Conservation (phyloP, 92 coral and sea anemone species). For the Parazoanthus atlanticus region DNA sequence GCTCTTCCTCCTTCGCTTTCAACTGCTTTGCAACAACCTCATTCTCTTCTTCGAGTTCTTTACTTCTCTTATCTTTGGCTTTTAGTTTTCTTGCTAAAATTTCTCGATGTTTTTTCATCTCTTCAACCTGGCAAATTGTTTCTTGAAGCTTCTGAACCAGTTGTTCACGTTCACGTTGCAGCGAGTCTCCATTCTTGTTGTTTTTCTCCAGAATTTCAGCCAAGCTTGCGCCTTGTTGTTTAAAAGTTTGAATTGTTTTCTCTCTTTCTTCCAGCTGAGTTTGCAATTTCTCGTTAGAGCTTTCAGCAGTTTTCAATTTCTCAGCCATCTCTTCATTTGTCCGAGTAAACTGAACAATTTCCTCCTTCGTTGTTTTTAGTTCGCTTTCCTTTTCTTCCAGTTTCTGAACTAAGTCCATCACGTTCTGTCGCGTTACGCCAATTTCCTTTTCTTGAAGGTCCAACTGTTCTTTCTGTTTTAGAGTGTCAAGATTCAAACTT, state of each 20-base stretch:
- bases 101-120: constrained; percentile 89
- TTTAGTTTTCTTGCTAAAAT: constrained; percentile 85
- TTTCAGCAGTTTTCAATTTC: constrained; percentile 60
- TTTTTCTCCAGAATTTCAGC: constrained; percentile 88
- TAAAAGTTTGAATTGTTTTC: constrained; percentile 73
- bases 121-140: constrained; percentile 76
- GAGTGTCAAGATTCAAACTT: constrained; percentile 55
- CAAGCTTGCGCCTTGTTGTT: constrained; percentile 86
- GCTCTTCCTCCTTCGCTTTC: constrained; percentile 78
- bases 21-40: constrained; percentile 23
- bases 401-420: constrained; percentile 60
- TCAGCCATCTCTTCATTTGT: constrained; percentile 57
- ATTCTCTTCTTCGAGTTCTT: constrained; percentile 76
- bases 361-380: constrained; percentile 48
- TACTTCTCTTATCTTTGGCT: constrained; percentile 77
- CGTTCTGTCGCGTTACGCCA: constrained; percentile 62
- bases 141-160: constrained; percentile 80
- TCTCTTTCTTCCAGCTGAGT: constrained; percentile 86
- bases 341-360: constrained; percentile 48
- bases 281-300: constrained; percentile 60
- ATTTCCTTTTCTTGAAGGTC: constrained; percentile 70
- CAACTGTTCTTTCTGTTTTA: constrained; percentile 52
- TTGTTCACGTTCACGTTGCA: constrained; percentile 89
- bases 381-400: constrained; percentile 59
- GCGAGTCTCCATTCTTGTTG: constrained; percentile 84